Evolutionary conservation across 2,888 invertebrate species (phyloP).

Genomic region (Tetragonula carbonaria): DNA sequence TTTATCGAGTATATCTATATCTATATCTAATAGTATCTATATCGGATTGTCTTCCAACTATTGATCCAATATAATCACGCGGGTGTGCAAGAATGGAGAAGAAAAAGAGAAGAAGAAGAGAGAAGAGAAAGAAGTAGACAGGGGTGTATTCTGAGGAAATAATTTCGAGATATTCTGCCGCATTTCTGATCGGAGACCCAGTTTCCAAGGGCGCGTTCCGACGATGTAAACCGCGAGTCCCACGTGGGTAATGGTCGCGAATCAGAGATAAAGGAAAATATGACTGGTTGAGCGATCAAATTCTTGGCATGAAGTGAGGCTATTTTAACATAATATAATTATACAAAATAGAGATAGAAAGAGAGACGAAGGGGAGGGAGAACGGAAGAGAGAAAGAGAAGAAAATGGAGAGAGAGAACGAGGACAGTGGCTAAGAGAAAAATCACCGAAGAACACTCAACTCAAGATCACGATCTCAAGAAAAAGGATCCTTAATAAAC

Average conservation of each 20-base stretch:
- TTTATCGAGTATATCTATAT: too few species aligned
- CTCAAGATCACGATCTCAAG: too few species aligned
- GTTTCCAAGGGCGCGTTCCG: neutral
- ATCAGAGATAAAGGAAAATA: constrained; percentile 18
- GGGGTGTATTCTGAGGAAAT: neutral
- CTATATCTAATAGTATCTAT: too few species aligned
- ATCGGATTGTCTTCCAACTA: neutral
- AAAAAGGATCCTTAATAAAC: too few species aligned
- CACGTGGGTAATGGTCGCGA: neutral
- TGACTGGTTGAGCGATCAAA: constrained; percentile 52
- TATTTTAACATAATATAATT: constrained; percentile 58
- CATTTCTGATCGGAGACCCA: constrained; percentile 1
- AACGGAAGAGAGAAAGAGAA: constrained; percentile 23
- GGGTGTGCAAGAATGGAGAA: neutral
- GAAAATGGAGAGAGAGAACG: constrained; percentile 9
- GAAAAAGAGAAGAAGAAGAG: neutral
- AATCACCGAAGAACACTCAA: too few species aligned
- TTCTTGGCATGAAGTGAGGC: constrained; percentile 59
- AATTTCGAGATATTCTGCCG: constrained; percentile 3
- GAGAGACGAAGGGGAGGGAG: constrained; percentile 20
- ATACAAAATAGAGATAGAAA: constrained; percentile 38
- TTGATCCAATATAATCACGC: constrained; percentile 8
- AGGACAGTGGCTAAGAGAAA: too few species aligned
- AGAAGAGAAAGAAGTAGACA: neutral
- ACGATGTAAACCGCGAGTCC: neutral